These are phyloP conservation scores for Ardeotis arabs DNA, from an alignment of 2,113 vertebrate species.

Conservation along the genomic window DNA sequence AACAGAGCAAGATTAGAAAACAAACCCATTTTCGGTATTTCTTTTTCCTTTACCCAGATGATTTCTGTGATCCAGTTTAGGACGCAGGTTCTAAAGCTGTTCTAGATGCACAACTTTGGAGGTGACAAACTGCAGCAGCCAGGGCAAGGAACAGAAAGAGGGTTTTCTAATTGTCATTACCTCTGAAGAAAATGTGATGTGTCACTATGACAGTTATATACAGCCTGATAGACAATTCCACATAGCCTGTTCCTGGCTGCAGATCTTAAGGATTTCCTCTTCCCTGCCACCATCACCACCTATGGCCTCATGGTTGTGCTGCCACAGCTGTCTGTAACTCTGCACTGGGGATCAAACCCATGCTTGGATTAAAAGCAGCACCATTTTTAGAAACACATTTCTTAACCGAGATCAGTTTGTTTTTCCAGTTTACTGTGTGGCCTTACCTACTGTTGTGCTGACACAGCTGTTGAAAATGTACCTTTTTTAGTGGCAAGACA, in stretches of 20 bases:
- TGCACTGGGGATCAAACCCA: background rate
- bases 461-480: constrained; percentile 16
- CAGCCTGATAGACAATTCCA: background rate
- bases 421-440: constrained; percentile 1
- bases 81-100: background rate
- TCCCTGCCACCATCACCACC: background rate
- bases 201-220: background rate
- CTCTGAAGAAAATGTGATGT: background rate
- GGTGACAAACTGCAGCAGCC: background rate
- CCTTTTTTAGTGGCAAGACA: background rate
- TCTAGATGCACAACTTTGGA: background rate
- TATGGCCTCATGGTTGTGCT: background rate
- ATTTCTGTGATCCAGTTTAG: background rate
- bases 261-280: background rate
- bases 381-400: background rate
- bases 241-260: background rate
- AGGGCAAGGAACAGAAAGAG: background rate
- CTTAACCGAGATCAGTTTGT: background rate
- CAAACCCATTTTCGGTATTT: background rate
- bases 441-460: background rate
- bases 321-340: constrained; percentile 1
- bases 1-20: background rate
- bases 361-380: background rate
- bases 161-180: background rate
- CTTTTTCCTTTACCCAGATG: background rate